Base-by-base conservation (phyloP, 2,113 vertebrate genomes). In the Ursus arctos region DNA sequence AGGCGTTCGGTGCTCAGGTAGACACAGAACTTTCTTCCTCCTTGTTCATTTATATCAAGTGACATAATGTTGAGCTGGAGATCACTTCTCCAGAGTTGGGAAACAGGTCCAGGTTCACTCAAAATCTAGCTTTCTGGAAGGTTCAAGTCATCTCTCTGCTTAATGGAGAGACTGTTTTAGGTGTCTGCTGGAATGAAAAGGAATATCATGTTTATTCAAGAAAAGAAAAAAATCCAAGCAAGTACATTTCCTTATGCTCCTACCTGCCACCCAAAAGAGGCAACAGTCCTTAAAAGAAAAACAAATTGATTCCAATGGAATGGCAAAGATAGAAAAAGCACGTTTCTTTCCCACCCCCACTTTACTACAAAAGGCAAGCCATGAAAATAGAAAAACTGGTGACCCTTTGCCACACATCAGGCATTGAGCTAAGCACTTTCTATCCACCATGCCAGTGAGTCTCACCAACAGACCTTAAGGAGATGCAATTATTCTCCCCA, bases 1-100 rank as follows among this genome's bases (percentile, higher is more conserved):
- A 98, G 99, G 99, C 74, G 99, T 99, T 97, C 99, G 99, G 84
- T 99, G 99, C 98, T 99, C 99, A 99, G 99, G 99, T 99, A 99
- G 69, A 63, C 28, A 65, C 3, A 28, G 55, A 1, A 18, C 10
- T 93, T 80, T 26, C 67, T 33, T 83, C 69, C 19, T 81, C 69
- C 57, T 96, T 96, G 93, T 67, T 31, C 36, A 10, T 21, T 10
- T 76, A 57, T 55, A 15, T 51, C 1, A 93, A 86, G 26, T 51
- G 40, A 22, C 49, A n/a, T 71, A 10, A 7, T 28, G 77, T 12
- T 67, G 84, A 74, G 19, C 22, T 55, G 63, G 13, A 51, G 28
- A 16, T 5, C 16, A 0, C 18, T 36, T 97, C 84, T 88, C 43
- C 7, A 89, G 85, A 88, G 10, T 16, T 95, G 19, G 65, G 11